Conservation (phyloP, 2,888 invertebrate genomes). For the Lithodes maja region DNA sequence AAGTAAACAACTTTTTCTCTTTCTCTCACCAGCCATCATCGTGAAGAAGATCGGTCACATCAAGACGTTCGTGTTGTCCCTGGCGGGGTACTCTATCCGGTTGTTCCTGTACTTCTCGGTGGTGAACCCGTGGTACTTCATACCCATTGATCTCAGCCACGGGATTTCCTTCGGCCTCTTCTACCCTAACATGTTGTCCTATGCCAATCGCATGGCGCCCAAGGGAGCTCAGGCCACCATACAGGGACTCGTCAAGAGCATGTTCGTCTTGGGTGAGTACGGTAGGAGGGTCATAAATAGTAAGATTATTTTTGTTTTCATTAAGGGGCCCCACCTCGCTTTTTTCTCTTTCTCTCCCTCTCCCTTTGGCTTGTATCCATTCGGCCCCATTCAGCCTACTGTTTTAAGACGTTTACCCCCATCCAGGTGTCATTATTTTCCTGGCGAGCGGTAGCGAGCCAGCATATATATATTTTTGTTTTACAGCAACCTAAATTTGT, state of each 20-base stretch:
- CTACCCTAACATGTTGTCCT: slow-evolving; percentile 91
- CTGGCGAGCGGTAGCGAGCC: neutral
- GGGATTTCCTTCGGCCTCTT: slow-evolving; percentile 92
- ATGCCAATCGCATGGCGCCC: slow-evolving; percentile 88
- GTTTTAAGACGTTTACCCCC: too few relatives aligned
- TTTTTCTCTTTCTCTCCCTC: too few relatives aligned
- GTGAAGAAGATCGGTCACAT: slow-evolving; percentile 87
- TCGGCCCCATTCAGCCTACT: too few relatives aligned
- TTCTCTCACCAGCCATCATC: slow-evolving; percentile 78
- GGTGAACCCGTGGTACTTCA: slow-evolving; percentile 86
- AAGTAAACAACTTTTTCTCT: too few relatives aligned
- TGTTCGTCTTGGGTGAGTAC: slow-evolving; percentile 41
- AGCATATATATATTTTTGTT: too few relatives aligned
- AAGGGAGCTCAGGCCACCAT: slow-evolving; percentile 75
- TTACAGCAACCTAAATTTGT: too few relatives aligned
- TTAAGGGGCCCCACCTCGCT: too few relatives aligned
- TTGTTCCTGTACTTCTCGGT: slow-evolving; percentile 88
- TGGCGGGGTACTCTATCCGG: slow-evolving; percentile 85
- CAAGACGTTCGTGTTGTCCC: slow-evolving; percentile 87
- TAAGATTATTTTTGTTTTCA: too few relatives aligned
- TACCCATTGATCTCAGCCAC: slow-evolving; percentile 89
- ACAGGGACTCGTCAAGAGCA: slow-evolving; percentile 39
- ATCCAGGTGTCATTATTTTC: too few relatives aligned
- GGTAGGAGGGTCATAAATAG: too few relatives aligned
- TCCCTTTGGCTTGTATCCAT: too few relatives aligned